Conservation (phyloP, 2,888 invertebrate species). For the Julus scandinavius region DNA sequence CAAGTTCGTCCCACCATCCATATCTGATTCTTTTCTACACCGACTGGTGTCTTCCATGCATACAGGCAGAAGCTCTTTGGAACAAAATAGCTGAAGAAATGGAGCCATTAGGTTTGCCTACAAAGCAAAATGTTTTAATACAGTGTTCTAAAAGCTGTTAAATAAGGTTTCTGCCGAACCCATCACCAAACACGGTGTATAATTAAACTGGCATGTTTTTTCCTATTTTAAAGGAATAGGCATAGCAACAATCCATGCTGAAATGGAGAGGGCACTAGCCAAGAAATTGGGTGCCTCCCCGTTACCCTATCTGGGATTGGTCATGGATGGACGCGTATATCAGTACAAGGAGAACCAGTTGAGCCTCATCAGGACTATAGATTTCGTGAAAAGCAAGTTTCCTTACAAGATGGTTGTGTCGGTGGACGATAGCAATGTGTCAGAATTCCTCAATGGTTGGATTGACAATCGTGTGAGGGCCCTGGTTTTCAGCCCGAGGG, state of each 20-base stretch:
- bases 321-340: constrained; percentile 84
- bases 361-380: constrained; percentile 79
- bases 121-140: constrained; percentile 52
- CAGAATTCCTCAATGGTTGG: constrained; percentile 86
- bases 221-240: constrained; percentile 72
- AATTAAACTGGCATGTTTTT: neutral
- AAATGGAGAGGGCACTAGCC: constrained; percentile 80
- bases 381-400: constrained; percentile 85
- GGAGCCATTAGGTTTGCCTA: constrained; percentile 76
- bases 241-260: constrained; percentile 77
- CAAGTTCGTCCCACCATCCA: constrained; percentile 84
- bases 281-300: constrained; percentile 82
- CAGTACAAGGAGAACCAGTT: constrained; percentile 85
- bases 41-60: constrained; percentile 94
- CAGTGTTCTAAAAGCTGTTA: neutral
- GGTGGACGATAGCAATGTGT: constrained; percentile 78
- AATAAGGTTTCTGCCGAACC: no score
- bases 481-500: constrained; percentile 77
- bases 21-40: constrained; percentile 90
- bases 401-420: constrained; percentile 77
- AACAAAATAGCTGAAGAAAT: constrained; percentile 85
- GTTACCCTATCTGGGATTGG: constrained; percentile 82
- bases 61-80: constrained; percentile 88
- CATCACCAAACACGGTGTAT: no score
- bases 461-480: constrained; percentile 91